Conservation (phyloP, 2,113 vertebrate genomes). For the Struthio camelus region DNA sequence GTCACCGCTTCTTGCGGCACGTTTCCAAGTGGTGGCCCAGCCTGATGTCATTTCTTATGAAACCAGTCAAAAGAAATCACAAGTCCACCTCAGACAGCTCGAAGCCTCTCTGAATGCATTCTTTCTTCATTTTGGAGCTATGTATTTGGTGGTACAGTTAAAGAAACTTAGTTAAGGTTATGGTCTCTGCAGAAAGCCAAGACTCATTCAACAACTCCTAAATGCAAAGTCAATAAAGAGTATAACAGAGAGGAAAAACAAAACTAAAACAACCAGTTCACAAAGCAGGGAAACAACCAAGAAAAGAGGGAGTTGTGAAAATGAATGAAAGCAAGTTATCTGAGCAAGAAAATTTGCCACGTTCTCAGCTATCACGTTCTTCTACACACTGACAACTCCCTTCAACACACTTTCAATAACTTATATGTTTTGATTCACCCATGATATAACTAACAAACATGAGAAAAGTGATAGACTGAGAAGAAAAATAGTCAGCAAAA, state of each 20-base stretch:
- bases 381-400: not conserved
- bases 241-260: not conserved
- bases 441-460: not conserved
- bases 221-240: not conserved
- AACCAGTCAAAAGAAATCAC: not conserved
- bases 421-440: not conserved
- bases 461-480: not conserved
- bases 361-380: not conserved
- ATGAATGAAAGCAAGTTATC: not conserved
- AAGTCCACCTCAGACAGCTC: not conserved
- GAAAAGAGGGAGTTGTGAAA: not conserved
- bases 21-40: not conserved
- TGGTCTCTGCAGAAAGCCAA: not conserved
- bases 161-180: not conserved
- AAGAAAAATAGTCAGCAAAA: not conserved
- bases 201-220: not conserved
- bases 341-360: not conserved
- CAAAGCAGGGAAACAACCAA: not conserved
- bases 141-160: not conserved
- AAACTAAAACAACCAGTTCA: not conserved
- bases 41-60: rapidly evolving
- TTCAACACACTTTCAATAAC: not conserved
- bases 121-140: not conserved
- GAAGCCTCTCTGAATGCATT: not conserved
- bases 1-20: not conserved